Percentiles rank a stretch among this genome's conserved stretches.
Conservation (phyloP, 2,888 invertebrate genomes). For the Rhodophaea formosa region DNA sequence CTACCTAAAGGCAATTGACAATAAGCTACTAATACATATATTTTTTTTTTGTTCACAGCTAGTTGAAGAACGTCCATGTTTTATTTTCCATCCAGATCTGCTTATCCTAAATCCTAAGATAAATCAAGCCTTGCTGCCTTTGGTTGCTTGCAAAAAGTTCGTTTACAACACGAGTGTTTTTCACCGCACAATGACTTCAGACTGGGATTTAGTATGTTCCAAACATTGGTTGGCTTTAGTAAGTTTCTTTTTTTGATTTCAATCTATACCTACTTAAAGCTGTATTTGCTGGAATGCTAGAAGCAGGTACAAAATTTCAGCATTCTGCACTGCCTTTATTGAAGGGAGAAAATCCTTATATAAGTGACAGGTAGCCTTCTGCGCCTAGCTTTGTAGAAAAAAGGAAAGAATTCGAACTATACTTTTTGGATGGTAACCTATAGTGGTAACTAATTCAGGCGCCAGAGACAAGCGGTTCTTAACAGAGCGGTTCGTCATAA, state of each 20-base stretch:
- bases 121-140: slow-evolving; percentile 51
- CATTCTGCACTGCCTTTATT: too few species aligned
- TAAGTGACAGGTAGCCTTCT: too few species aligned
- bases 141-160: slow-evolving; percentile 58
- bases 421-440: too few species aligned
- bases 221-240: slow-evolving; percentile 79
- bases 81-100: slow-evolving; percentile 67
- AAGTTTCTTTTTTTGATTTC: slow-evolving; percentile 28
- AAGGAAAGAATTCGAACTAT: too few species aligned
- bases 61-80: slow-evolving; percentile 63
- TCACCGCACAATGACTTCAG: slow-evolving; percentile 82
- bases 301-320: too few species aligned
- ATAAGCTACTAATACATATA: not conserved
- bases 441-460: too few species aligned
- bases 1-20: not conserved
- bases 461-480: too few species aligned
- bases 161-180: slow-evolving; percentile 82
- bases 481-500: too few species aligned
- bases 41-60: slow-evolving; percentile 40
- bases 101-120: slow-evolving; percentile 43
- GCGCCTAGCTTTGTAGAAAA: too few species aligned
- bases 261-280: not conserved
- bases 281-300: too few species aligned
- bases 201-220: slow-evolving; percentile 84
- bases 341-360: too few species aligned